Evolutionary conservation across 2,888 invertebrate genomes (phyloP), one percentile per base, ranked within the genome.

Genomic region (Agrochola lychnidis): DNA sequence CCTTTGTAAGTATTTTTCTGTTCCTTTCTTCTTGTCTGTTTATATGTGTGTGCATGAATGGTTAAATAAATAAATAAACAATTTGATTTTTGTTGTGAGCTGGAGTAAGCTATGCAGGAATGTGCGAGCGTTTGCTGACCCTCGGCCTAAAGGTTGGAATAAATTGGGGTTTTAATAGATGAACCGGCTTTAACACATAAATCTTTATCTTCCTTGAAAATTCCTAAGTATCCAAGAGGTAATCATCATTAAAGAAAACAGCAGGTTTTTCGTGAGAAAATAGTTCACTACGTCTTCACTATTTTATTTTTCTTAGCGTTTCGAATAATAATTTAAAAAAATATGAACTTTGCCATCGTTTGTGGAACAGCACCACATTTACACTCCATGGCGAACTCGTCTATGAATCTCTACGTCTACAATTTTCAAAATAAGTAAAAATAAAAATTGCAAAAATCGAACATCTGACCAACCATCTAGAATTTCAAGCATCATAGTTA

Each of bases 401-500:
- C 36, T 36, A 36, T 36, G 36, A 36, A 36, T 36, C 36, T 36
- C 5, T 30, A 16, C 9, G 5, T 19, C 19, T 19, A 19, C 16
- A 30, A 61, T 42, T 40, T 61, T 5, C 1, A n/a, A 53, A 53
- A 53, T 14, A 22, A n/a, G 7, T 7, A n/a, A 40, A 56, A 56
- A 56, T n/a, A n/a, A 19, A 12, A 30, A 6, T 25, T 48, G 16
- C 19, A 36, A 62, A 36, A 42, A 25, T 25, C 2, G 36, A 22
- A 25, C 36, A 36, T 6, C 19, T 36, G 36, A 19, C 22, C 36
- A 45, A 56, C 51, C 56, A 10, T 61, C 36, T 56, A 73, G n/a
- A 51, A 62, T 53, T 69, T 51, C 63, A 36, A 70, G 81, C 59
- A 19, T 56, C 40, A 63, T 59, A 73, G 51, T 71, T 59, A 69